Base-by-base conservation (phyloP, 2,797 vertebrate genomes). In the Thunnus albacares region DNA sequence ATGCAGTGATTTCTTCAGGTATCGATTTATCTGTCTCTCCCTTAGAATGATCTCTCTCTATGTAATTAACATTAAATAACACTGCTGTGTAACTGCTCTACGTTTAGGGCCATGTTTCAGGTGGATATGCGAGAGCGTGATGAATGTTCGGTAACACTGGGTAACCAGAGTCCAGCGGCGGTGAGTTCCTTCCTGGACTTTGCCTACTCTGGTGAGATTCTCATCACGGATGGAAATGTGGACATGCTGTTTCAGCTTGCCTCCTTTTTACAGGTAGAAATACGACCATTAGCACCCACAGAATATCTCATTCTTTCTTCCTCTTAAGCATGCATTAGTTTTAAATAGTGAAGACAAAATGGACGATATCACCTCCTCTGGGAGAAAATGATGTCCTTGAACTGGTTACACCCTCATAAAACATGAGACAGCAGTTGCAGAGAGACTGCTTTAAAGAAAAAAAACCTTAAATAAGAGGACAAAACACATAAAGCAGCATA, bases 1-100 rank as follows among this genome's bases (percentile, higher is more conserved):
- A 2, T 97, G 97, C 94, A 99, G 98, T 90, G 97, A 99, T 93
- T 99, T 99, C 94, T 99, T 99, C 95, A 98, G 97, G 98, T 93
- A 77, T 78, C 65, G 45, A 49, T 72, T 62, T 56, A 33, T 86
- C 68, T 56, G 24, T 71, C 52, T 60, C 47, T 8, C 6, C 18
- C 47, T 18, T 9, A 51, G 47, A 51, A 20, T 51, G 18, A 58
- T 62, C 62, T 66, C 53, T 78, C 26, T 73, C 12, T 8, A 5
- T 43, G 8, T 41, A 68, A 49, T 61, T 6, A 20, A 35, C n/a
- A 8, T 13, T 52, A 41, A n/a, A 26, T 5, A 17, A 49, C 1
- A 22, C 28, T 30, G 28, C 28, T 26, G 1, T 56, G 22, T 58
- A 17, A 20, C 58, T 81, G 28, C 10, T 64, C 5, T 86, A n/a